These are phyloP conservation scores for Mus musculus DNA, from an alignment of 2,113 vertebrate species.

Conservation along the genomic window DNA sequence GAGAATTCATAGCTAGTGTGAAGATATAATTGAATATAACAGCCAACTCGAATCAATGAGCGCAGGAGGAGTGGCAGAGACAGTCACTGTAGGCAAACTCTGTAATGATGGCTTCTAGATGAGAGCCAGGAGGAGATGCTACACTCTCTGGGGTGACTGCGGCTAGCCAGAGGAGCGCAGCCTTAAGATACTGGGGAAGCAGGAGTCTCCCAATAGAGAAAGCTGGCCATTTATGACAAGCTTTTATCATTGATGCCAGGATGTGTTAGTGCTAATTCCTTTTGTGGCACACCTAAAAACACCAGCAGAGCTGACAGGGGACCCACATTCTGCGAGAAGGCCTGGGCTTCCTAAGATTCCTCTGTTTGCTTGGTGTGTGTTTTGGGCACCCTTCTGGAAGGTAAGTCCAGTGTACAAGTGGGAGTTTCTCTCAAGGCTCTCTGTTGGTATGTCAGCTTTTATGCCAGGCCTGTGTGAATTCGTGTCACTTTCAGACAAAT, in stretches of 20 bases:
- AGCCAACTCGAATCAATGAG: background rate
- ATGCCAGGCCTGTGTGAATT: background rate
- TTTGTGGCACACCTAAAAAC: accelerated
- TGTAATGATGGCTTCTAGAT: background rate
- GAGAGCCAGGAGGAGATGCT: too few species aligned
- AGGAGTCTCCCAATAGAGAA: accelerated
- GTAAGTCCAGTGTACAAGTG: too few species aligned
- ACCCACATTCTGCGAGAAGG: too few species aligned
- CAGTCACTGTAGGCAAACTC: background rate
- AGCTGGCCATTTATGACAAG: accelerated
- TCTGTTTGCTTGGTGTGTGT: background rate
- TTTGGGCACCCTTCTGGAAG: background rate
- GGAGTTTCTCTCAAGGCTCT: background rate
- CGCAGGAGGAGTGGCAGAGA: background rate
- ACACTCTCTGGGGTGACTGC: too few species aligned
- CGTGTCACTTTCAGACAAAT: too few species aligned
- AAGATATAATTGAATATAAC: background rate
- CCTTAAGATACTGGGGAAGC: accelerated
- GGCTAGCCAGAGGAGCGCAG: accelerated
- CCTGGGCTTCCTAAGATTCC: background rate
- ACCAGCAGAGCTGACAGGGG: background rate
- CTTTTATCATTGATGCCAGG: background rate
- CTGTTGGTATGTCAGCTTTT: background rate
- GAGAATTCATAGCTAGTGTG: background rate
- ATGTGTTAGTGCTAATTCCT: accelerated